Percentiles rank a stretch among this genome's conserved stretches.
These are phyloP conservation scores for Lemur catta DNA, from an alignment of 2,797 vertebrate genomes.

Conservation along the genomic window DNA sequence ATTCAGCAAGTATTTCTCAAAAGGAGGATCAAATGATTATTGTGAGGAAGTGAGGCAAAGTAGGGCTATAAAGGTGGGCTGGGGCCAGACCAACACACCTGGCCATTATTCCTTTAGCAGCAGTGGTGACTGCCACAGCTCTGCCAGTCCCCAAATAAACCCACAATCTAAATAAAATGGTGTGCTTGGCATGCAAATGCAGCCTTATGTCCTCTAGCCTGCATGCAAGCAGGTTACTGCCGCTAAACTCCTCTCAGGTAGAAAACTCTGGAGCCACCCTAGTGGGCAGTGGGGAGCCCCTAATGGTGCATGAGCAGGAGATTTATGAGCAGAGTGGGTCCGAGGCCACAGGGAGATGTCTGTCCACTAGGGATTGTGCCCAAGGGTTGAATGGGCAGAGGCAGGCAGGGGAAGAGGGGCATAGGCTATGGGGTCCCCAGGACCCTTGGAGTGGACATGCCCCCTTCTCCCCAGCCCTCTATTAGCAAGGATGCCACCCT, in stretches of 20 bases:
- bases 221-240: neutral
- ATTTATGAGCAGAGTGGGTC: neutral
- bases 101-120: neutral
- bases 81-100: too few species aligned
- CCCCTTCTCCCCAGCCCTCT: neutral
- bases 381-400: neutral
- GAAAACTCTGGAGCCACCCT: neutral
- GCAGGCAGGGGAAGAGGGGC: neutral
- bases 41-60: neutral
- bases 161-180: neutral
- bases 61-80: neutral
- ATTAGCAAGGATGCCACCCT: neutral
- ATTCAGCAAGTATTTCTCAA: constrained; percentile 17
- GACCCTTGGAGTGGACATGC: neutral
- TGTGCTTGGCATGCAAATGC: neutral
- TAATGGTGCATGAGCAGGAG: neutral
- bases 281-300: neutral
- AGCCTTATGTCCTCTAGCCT: neutral
- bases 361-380: neutral
- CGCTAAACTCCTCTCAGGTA: neutral
- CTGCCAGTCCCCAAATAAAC: neutral
- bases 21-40: neutral
- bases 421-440: neutral
- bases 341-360: neutral
- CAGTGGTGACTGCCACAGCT: neutral